Conservation (phyloP, 2,888 invertebrate species). For the Phlogophora meticulosa region DNA sequence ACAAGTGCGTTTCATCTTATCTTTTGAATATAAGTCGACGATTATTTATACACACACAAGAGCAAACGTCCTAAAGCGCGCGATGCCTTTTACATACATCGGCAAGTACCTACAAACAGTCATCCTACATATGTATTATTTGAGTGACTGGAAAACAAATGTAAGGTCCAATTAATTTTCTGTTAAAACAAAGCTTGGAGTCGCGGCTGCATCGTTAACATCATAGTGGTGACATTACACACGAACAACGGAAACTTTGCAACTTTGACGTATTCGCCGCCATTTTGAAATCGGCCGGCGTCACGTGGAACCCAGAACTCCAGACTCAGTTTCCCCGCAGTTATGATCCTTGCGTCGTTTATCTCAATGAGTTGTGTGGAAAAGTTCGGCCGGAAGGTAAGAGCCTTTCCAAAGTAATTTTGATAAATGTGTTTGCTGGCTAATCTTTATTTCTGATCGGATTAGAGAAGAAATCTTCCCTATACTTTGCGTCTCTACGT, state of each 20-base stretch:
- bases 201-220: slow-evolving; percentile 70
- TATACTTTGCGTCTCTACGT: slow-evolving; percentile 41
- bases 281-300: slow-evolving; percentile 77
- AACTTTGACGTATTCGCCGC: slow-evolving; percentile 78
- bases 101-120: too few relatives aligned
- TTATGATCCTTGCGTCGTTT: slow-evolving; percentile 80
- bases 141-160: too few relatives aligned
- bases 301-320: slow-evolving; percentile 79
- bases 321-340: slow-evolving; percentile 80
- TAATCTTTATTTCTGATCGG: slow-evolving; percentile 61
- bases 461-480: slow-evolving; percentile 52
- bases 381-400: slow-evolving; percentile 81
- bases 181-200: slow-evolving; percentile 80
- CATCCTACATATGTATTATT: too few relatives aligned
- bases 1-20: not conserved
- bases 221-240: slow-evolving; percentile 68
- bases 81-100: too few relatives aligned
- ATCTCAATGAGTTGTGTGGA: slow-evolving; percentile 80
- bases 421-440: slow-evolving; percentile 60
- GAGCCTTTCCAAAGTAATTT: slow-evolving; percentile 56
- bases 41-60: too few relatives aligned
- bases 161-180: slow-evolving; percentile 42
- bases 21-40: slow-evolving; percentile 1
- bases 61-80: too few relatives aligned
- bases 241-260: slow-evolving; percentile 77